Conservation (phyloP, 2,797 vertebrate genomes). For the Menidia menidia region DNA sequence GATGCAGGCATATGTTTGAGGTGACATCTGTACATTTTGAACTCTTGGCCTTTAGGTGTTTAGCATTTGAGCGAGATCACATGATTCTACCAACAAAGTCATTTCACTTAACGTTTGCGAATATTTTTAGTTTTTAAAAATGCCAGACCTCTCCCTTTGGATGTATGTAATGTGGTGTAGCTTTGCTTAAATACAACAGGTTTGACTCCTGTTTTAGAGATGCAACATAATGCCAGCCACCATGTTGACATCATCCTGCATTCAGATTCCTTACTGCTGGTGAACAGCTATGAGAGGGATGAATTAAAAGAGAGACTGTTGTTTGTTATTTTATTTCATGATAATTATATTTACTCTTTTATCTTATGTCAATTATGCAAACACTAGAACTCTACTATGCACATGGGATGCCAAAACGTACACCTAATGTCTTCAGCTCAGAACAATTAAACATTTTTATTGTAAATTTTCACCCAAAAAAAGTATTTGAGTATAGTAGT, state of each 20-base stretch:
- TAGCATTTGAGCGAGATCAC: conserved; percentile 11
- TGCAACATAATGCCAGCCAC: not conserved
- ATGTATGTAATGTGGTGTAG: not conserved
- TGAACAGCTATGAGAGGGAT: not conserved
- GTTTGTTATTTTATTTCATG: not conserved
- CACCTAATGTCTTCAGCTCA: not conserved
- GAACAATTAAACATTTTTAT: not conserved
- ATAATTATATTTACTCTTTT: not conserved
- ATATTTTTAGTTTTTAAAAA: not conserved
- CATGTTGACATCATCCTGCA: not conserved
- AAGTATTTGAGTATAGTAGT: too few species aligned
- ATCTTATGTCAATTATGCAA: too few species aligned
- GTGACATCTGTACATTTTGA: conserved; percentile 41
- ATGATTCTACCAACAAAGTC: not conserved
- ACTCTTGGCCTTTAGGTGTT: conserved; percentile 34
- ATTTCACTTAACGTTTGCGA: not conserved
- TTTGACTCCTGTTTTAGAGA: not conserved
- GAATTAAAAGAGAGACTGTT: not conserved
- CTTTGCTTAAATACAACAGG: not conserved
- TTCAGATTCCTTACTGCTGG: not conserved
- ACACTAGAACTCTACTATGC: too few species aligned
- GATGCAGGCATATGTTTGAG: conserved; percentile 59
- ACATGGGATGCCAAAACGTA: not conserved
- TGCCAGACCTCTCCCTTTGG: not conserved
- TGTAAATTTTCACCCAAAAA: not conserved